phyloP scores from a whole-genome alignment of 2,113 vertebrate species.

The Upupa epops region DNA sequence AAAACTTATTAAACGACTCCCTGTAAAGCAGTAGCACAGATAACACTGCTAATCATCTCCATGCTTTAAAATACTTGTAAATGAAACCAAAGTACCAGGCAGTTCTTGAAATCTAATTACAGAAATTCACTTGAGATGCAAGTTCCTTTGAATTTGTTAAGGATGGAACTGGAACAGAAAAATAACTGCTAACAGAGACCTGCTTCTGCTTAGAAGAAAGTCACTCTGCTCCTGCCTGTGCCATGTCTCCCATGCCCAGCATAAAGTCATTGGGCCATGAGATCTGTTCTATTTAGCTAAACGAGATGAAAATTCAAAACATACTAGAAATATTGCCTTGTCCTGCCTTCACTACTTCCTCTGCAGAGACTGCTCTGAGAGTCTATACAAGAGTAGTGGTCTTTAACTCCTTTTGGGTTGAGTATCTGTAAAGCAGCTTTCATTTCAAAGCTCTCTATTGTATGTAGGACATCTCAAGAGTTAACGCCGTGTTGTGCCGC shows the following conservation, averaged over 20 bases:
- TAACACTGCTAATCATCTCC: neutral
- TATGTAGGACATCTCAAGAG: rapidly evolving
- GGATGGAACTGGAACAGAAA: neutral
- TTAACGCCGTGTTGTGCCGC: rapidly evolving
- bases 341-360: neutral
- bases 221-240: neutral
- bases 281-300: neutral
- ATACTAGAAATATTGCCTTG: neutral
- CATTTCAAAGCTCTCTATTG: neutral
- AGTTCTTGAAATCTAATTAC: neutral
- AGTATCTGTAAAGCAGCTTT: neutral
- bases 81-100: neutral
- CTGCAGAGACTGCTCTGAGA: neutral
- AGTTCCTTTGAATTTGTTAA: neutral
- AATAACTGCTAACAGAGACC: neutral
- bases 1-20: neutral
- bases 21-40: neutral
- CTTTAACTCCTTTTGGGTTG: neutral
- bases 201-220: neutral
- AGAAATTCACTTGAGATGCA: neutral
- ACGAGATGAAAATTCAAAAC: neutral
- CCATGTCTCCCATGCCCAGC: neutral
- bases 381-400: neutral
- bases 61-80: neutral
- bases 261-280: neutral